phyloP scores from a whole-genome alignment of 2,888 invertebrate species.

The Parasteatoda lunata region DNA sequence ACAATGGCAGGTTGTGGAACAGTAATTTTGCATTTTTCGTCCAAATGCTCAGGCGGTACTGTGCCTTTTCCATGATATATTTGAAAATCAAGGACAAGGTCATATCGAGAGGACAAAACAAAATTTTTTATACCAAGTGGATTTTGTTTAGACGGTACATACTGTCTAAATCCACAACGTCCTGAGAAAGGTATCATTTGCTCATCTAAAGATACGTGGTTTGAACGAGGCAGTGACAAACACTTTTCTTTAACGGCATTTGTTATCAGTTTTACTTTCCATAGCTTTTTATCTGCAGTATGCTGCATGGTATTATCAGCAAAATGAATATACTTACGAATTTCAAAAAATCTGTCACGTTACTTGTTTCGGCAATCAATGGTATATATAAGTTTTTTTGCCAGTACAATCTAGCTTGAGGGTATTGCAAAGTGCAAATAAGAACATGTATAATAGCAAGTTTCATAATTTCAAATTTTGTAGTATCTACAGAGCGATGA shows the following conservation, averaged over 20 bases:
- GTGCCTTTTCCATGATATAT: conserved; percentile 16
- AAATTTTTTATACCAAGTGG: conserved; percentile 24
- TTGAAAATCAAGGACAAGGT: conserved; percentile 13
- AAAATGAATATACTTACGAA: no score
- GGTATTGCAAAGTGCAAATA: no score
- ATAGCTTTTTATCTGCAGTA: conserved; percentile 9
- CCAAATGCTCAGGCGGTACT: not conserved
- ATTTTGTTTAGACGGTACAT: conserved; percentile 17
- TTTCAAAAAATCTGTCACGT: no score
- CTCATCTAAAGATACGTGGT: not conserved
- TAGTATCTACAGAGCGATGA: no score
- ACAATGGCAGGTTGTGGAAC: conserved; percentile 25
- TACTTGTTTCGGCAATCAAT: no score
- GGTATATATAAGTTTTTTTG: no score
- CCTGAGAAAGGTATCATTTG: conserved; percentile 29
- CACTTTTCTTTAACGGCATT: not conserved
- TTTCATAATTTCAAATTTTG: no score
- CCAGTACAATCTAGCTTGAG: no score
- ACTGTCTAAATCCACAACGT: not conserved
- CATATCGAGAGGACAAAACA: not conserved
- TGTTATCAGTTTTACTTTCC: not conserved
- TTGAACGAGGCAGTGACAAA: not conserved
- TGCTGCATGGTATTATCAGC: no score
- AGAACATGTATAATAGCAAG: no score
- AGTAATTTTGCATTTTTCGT: conserved; percentile 1